Base-by-base conservation (phyloP, 1,140 invertebrate species). In the Bombus huntii region DNA sequence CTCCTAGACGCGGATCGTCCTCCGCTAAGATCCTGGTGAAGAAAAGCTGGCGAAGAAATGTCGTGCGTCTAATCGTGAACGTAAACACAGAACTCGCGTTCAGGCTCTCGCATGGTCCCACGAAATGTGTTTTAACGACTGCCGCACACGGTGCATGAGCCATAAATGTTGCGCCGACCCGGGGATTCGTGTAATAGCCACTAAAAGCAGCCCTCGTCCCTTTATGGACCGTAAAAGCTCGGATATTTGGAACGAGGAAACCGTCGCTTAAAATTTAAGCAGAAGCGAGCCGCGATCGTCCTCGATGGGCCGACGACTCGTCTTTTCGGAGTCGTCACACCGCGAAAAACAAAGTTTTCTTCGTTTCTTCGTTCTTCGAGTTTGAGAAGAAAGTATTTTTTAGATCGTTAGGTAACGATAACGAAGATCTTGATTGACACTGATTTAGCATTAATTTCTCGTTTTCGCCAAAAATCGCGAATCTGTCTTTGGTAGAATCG, bases 181-280 rank as follows among this genome's bases (percentile, higher is more conserved):
- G 66, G 76, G 74, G 86, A 91, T 91, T 85, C 86, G 87, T 89
- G 90, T 91, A 91, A 91, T 89, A 91, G 90, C 90, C 90, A 91
- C 90, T 91, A 88, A 91, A 91, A 91, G 85, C 76, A 83, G 89
- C 86, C 79, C 92, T 88, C 89, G 85, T 82, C 85, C 77, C 80
- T 90, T 92, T 92, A 92, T 92, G 90, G 86, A 77, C 87, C 91
- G 75, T 92, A 91, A 91, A 91, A 86, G 47, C 70, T 57, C 42
- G 76, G 84, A 91, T 91, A 91, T 91, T 91, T 87, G 89, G 90
- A 90, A 90, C 73, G 86, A 37, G 83, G 66, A 83, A 84, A 77
- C 77, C 76, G 81, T 78, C 62, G 82, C 73, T 78, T 88, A 42
- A 78, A 83, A 89, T 68, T 89, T 83, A 80, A 89, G 78, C 70